These are phyloP conservation scores for Ommatoiulus sabulosus DNA, from an alignment of 2,888 invertebrate species.

Conservation along the genomic window DNA sequence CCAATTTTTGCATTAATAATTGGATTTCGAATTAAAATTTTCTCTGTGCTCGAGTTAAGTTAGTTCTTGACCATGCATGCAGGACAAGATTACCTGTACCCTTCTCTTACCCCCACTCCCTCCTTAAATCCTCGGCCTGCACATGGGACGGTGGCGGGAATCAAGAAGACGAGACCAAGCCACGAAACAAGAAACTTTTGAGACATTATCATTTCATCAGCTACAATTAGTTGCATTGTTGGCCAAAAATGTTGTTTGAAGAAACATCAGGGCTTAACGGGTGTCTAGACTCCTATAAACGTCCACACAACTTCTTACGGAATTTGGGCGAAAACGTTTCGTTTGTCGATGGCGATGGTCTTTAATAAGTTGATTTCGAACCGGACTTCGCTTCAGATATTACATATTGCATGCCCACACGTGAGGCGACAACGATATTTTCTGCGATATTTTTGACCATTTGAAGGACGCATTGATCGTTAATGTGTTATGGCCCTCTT, in stretches of 20 bases:
- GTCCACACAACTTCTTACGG: background rate
- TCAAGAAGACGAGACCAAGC: too few relatives aligned
- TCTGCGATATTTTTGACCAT: background rate
- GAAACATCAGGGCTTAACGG: background rate
- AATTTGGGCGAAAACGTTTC: background rate
- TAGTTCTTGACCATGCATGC: too few relatives aligned
- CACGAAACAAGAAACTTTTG: background rate
- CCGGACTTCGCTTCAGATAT: background rate
- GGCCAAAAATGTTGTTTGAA: background rate
- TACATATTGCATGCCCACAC: background rate
- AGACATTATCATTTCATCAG: background rate
- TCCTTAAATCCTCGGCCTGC: too few relatives aligned
- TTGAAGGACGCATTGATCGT: slow-evolving; percentile 36
- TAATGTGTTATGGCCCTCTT: slow-evolving; percentile 36
- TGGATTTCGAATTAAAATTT: too few relatives aligned
- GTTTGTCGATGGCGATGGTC: background rate
- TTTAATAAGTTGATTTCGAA: background rate
- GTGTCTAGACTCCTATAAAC: background rate
- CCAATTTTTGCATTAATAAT: too few relatives aligned
- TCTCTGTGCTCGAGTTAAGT: too few relatives aligned
- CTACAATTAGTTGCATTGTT: background rate
- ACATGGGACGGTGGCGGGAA: too few relatives aligned
- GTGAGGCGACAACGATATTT: slow-evolving; percentile 10
- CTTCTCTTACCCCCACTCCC: too few relatives aligned
- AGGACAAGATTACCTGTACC: too few relatives aligned